Percentiles rank a stretch among this genome's conserved stretches.
Conservation (phyloP, 2,797 vertebrate species). For the Lophius americanus region DNA sequence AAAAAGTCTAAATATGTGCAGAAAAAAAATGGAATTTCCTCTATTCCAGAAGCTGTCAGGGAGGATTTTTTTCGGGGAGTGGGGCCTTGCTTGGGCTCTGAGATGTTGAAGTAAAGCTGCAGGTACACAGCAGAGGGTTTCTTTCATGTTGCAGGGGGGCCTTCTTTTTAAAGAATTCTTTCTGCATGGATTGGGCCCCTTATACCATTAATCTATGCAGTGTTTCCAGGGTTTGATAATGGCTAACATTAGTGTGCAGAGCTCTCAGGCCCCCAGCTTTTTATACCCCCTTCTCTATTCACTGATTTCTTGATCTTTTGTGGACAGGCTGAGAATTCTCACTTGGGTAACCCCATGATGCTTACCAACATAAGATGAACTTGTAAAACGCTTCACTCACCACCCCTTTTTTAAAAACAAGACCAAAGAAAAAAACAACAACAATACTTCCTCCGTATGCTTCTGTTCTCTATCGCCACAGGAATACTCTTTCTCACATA, state of each 20-base stretch:
- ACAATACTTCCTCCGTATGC: slow-evolving; percentile 45
- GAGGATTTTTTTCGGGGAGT: slow-evolving; percentile 5
- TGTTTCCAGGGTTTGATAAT: slow-evolving; percentile 68
- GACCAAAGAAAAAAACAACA: slow-evolving; percentile 12
- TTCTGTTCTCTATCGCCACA: slow-evolving; percentile 33
- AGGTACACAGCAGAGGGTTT: slow-evolving; percentile 51
- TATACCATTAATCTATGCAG: slow-evolving; percentile 74
- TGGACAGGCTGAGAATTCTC: slow-evolving; percentile 79
- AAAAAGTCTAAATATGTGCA: background rate
- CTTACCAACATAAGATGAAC: slow-evolving; percentile 68
- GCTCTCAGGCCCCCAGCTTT: slow-evolving; percentile 49
- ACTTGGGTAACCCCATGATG: slow-evolving; percentile 72
- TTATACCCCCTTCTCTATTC: slow-evolving; percentile 49
- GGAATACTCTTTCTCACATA: slow-evolving; percentile 12
- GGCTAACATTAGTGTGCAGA: slow-evolving; percentile 46
- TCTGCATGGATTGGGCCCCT: slow-evolving; percentile 61
- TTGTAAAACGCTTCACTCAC: slow-evolving; percentile 77
- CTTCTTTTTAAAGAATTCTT: slow-evolving; percentile 63
- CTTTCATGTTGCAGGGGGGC: slow-evolving; percentile 61
- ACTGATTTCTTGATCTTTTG: slow-evolving; percentile 71
- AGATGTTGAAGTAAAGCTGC: slow-evolving; percentile 42
- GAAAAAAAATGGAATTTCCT: background rate
- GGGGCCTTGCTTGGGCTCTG: slow-evolving; percentile 5
- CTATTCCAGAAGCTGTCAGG: slow-evolving; percentile 16
- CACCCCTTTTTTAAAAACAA: slow-evolving; percentile 65